Evolutionary conservation across 1,140 invertebrate genomes (phyloP), one percentile per base, ranked within the genome.

Genomic region (Drosophila suzukii): DNA sequence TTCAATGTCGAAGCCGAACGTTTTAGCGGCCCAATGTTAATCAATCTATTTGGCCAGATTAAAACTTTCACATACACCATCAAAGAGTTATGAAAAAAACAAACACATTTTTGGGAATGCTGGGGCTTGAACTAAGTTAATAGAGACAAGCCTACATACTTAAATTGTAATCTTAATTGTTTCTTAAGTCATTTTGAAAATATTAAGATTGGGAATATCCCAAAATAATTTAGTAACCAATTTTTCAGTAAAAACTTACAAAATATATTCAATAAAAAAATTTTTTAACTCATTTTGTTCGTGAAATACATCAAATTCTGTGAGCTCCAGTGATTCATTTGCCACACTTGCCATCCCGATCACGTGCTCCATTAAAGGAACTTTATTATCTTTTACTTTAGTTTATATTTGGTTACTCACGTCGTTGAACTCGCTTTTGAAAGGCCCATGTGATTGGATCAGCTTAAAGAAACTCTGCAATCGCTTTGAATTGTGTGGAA

Each of bases 391-490:
- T 27, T 27, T 27, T 27, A 27, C 4, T 27, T 27, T 27, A 27
- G 27, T 27, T 27, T 15, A 43, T n/a, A 7, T n/a, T 0, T 32
- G 41, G 27, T 8, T 62, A 94, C 94, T 95, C 91, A 95, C 95
- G 81, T 95, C 95, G 59, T 93, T 93, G 57, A 95, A 91, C 70
- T 94, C 94, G 88, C 94, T 95, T 58, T 92, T 93, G 75, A 95
- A 94, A n/a, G 94, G 93, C 47, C 94, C 94, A 75, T 95, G 94
- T 4, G 95, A 94, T 67, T 95, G 94, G 7, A 95, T 62, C n/a
- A 95, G 81, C 32, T 93, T 93, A 72, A 94, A 93, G 15, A 95
- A 89, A 3, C 93, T 76, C 53, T 92, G 92, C n/a, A 95, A 78
- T 39, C 93, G 93, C 60, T 86, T 88, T 20, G 88, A 91, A 15